A percentile compares a stretch with the other conserved stretches of the same genome.
These are phyloP conservation scores for Mohoua ochrocephala DNA, from an alignment of 2,113 vertebrate genomes.

Conservation along the genomic window DNA sequence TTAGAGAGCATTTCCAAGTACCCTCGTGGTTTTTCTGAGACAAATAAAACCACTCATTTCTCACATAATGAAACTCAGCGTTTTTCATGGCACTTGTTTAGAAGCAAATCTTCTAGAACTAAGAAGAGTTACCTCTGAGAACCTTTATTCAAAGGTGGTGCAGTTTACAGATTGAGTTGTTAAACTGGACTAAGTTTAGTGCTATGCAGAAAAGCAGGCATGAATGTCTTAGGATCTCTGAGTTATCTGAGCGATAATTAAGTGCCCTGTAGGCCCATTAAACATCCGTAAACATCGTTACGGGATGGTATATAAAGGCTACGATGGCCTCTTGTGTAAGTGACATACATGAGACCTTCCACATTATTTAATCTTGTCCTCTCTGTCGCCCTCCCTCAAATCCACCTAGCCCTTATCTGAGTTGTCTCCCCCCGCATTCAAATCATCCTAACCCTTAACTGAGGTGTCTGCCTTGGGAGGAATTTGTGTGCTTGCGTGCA, in stretches of 20 bases:
- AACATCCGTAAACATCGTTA: not conserved
- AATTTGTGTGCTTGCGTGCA: not conserved
- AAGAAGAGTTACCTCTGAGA: not conserved
- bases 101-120: not conserved
- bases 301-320: not conserved
- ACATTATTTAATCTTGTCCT: not conserved
- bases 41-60: not conserved
- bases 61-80: not conserved
- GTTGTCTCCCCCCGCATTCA: not conserved
- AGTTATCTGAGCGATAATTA: not conserved
- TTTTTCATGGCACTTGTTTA: not conserved
- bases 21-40: not conserved
- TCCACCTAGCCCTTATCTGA: not conserved
- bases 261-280: not conserved
- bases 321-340: not conserved
- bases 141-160: not conserved
- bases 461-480: not conserved
- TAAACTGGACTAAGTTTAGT: not conserved
- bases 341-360: not conserved
- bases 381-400: not conserved
- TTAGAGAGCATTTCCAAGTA: not conserved
- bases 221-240: not conserved
- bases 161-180: not conserved
- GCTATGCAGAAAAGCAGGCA: not conserved
- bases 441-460: not conserved